A percentile compares a stretch with the other conserved stretches of the same genome.
These are phyloP conservation scores for Dasyornis broadbenti DNA, from an alignment of 2,113 vertebrate genomes.

Conservation along the genomic window DNA sequence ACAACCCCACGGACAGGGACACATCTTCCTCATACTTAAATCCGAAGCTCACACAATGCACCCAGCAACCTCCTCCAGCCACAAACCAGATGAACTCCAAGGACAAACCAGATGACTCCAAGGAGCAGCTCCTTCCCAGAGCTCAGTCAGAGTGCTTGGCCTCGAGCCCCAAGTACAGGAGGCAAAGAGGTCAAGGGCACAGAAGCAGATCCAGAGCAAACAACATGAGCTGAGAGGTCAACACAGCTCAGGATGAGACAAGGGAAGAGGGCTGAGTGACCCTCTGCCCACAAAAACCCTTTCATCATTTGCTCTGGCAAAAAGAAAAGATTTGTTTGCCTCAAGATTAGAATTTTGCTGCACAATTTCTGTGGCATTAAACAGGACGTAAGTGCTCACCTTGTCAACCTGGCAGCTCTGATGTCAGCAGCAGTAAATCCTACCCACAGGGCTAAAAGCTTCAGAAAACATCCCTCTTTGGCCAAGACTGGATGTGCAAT, in stretches of 20 bases:
- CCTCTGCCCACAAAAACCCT: not conserved
- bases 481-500: accelerated
- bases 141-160: not conserved
- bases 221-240: accelerated
- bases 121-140: not conserved
- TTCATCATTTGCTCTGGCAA: not conserved
- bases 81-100: not conserved
- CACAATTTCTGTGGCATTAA: accelerated
- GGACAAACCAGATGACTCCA: not conserved
- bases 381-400: not conserved
- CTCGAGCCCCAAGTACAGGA: not conserved
- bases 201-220: not conserved
- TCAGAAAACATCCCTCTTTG: not conserved
- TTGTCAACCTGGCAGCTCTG: not conserved
- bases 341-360: not conserved
- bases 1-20: not conserved
- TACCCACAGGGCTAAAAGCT: not conserved
- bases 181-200: not conserved
- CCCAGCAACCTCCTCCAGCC: not conserved
- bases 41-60: not conserved
- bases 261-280: not conserved
- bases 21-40: not conserved
- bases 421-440: not conserved
- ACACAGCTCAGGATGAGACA: accelerated
- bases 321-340: not conserved